These are phyloP conservation scores for Triplophysa bombifrons DNA, from an alignment of 2,797 vertebrate species.

Conservation along the genomic window DNA sequence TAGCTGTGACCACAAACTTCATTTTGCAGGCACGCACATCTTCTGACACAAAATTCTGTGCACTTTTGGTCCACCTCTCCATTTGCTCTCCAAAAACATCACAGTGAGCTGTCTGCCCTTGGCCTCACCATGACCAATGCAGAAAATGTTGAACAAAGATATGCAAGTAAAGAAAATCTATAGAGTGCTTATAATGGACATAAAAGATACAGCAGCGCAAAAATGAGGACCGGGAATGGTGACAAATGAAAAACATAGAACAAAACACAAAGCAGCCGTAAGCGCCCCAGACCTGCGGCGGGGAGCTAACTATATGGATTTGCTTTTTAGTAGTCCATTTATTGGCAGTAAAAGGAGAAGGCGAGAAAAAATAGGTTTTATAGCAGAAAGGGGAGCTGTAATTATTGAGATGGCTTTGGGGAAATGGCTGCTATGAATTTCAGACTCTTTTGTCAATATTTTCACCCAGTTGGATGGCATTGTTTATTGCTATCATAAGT, in stretches of 20 bases:
- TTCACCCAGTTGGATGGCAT: not conserved
- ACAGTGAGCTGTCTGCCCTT: slow-evolving; percentile 37
- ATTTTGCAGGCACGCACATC: slow-evolving; percentile 16
- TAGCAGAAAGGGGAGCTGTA: slow-evolving; percentile 39
- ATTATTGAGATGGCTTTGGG: slow-evolving; percentile 28
- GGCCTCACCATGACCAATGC: slow-evolving; percentile 36
- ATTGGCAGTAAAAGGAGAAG: slow-evolving; percentile 30
- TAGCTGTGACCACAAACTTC: not conserved
- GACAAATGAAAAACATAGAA: slow-evolving; percentile 62
- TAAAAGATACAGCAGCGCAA: slow-evolving; percentile 14
- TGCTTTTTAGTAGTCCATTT: slow-evolving; percentile 35
- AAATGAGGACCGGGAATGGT: slow-evolving; percentile 18
- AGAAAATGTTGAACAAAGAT: slow-evolving; percentile 42
- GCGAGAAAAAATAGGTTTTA: slow-evolving; percentile 30
- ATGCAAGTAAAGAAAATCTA: slow-evolving; percentile 36
- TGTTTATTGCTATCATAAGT: slow-evolving; percentile 27
- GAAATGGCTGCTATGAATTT: slow-evolving; percentile 29
- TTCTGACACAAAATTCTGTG: slow-evolving; percentile 7
- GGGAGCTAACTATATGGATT: slow-evolving; percentile 66
- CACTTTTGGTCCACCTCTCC: slow-evolving; percentile 5
- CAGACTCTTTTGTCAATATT: slow-evolving; percentile 15
- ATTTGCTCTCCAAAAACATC: slow-evolving; percentile 50
- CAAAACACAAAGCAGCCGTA: slow-evolving; percentile 64
- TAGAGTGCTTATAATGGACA: slow-evolving; percentile 15
- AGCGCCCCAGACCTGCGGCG: slow-evolving; percentile 29